Evolutionary conservation across 2,797 vertebrate genomes (phyloP), one percentile per base, ranked within the genome.

Genomic region (Scyliorhinus canicula): DNA sequence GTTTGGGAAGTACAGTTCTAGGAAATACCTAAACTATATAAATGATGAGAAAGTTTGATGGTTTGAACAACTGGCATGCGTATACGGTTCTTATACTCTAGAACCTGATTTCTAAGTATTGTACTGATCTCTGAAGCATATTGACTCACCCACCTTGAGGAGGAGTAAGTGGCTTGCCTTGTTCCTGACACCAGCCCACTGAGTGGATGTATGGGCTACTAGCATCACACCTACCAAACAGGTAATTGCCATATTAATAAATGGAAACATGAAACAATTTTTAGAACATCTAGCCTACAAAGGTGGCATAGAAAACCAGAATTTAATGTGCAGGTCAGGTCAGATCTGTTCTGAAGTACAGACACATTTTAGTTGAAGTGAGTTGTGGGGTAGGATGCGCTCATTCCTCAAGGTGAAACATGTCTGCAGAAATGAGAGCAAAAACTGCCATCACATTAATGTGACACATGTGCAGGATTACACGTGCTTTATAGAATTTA

Each of bases 191-290:
- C 96, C 96, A 98, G 95, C 98, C 98, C 5, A 98, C 97, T 90
- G 98, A 98, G 96, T 97, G 98, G 95, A 98, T 98, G 95, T 98
- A 98, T 0, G 98, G 98, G 96, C 98, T 98, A 97, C 97, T 98
- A 71, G 98, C 97, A 97, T 98, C 98, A 97, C 98, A 98, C 98
- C 98, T 99, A 96, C 50, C 63, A 91, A 95, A 93, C 50, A 21
- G 95, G 69, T 95, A 90, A 95, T 44, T 63, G n/a, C 47, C 35
- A 86, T 28, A 7, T 82, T 47, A 95, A 40, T 86, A 40, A 94
- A 74, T 71, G 31, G 50, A 94, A 94, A 74, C 67, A 94, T 55
- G 24, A 74, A 94, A 47, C 67, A 55, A 52, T 71, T 21, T 93
- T 94, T 35, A 35, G 55, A 74, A 21, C 44, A 94, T 12, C 52